These are phyloP conservation scores for Unio delphinus DNA, from an alignment of 2,888 invertebrate genomes.

Conservation along the genomic window DNA sequence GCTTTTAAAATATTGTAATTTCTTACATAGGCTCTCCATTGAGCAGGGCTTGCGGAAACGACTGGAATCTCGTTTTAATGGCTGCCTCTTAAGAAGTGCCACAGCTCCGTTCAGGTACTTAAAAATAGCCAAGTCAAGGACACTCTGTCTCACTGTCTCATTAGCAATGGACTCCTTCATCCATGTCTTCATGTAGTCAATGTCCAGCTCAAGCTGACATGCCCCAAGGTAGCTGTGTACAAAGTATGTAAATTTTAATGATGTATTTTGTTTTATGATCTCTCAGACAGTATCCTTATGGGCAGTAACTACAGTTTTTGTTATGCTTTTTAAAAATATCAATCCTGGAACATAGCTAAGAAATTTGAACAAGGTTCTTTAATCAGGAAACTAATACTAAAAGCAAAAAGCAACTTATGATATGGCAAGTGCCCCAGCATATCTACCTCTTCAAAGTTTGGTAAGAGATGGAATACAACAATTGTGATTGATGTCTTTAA, in stretches of 20 bases:
- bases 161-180: conserved; percentile 49
- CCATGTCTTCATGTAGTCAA: conserved; percentile 57
- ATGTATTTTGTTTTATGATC: neutral
- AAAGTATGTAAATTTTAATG: neutral
- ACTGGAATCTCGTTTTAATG: conserved; percentile 41
- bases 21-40: conserved; percentile 48
- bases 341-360: neutral
- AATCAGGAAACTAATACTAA: neutral
- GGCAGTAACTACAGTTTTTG: neutral
- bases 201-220: conserved; percentile 64
- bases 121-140: conserved; percentile 62
- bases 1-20: no score
- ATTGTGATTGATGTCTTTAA: no score
- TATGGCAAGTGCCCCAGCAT: no score
- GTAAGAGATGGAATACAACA: no score
- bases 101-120: conserved; percentile 61
- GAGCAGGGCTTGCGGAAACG: conserved; percentile 35
- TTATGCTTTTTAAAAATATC: no score
- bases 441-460: no score
- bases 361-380: neutral
- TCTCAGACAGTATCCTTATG: neutral
- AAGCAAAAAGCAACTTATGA: no score
- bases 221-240: conserved; percentile 66
- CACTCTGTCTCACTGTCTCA: conserved; percentile 56
- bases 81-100: conserved; percentile 63